These are phyloP conservation scores for Apaloderma vittatum DNA, from an alignment of 2,113 vertebrate genomes.

Conservation along the genomic window DNA sequence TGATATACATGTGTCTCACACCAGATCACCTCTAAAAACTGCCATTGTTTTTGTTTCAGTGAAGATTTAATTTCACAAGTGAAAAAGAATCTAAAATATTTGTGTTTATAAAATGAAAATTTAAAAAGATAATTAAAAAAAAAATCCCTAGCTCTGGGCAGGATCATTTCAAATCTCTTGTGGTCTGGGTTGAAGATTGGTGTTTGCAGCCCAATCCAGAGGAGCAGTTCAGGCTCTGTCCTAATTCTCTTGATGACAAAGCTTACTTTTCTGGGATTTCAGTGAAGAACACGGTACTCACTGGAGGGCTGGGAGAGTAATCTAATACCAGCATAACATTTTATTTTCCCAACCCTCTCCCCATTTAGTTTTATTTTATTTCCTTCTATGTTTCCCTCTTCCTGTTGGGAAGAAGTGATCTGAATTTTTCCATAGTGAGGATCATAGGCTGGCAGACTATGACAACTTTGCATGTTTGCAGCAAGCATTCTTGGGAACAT, in stretches of 20 bases:
- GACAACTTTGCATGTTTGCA: background rate
- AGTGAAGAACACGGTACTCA: background rate
- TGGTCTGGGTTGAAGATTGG: background rate
- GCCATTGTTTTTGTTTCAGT: background rate
- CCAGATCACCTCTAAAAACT: background rate
- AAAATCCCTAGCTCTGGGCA: background rate
- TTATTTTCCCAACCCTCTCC: background rate
- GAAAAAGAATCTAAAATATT: background rate
- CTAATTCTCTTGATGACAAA: background rate
- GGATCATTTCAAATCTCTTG: background rate
- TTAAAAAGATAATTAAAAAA: background rate
- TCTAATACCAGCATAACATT: background rate
- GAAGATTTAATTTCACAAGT: background rate
- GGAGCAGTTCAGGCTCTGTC: background rate
- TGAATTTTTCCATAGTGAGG: background rate
- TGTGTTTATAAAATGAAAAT: background rate
- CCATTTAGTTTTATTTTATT: background rate
- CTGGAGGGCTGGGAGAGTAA: background rate
- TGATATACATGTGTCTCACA: accelerated
- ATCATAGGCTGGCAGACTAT: background rate
- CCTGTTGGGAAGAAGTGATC: background rate
- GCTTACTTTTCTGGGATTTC: background rate
- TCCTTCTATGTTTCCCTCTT: background rate
- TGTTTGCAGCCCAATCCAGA: background rate
- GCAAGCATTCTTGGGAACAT: background rate